phyloP scores from a whole-genome alignment of 2,888 invertebrate genomes.

The Agriopis leucophaearia region DNA sequence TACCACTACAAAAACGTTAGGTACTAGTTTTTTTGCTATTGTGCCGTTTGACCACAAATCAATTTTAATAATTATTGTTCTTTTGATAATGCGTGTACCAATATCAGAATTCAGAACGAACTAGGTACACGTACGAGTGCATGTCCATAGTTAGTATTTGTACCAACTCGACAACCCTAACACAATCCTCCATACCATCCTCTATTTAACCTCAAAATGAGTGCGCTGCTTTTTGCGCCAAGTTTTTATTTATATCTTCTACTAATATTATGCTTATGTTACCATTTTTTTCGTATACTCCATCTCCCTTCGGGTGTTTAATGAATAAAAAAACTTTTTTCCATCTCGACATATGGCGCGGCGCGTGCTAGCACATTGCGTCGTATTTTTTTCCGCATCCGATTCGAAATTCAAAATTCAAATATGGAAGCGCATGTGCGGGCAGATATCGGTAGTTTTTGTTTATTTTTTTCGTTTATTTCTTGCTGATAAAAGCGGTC shows the following conservation, averaged over 20 bases:
- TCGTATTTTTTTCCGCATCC: slow-evolving; percentile 83
- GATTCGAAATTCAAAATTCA: slow-evolving; percentile 81
- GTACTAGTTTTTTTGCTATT: too few species aligned
- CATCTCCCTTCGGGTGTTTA: slow-evolving; percentile 75
- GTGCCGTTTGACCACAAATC: too few species aligned
- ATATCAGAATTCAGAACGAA: too few species aligned
- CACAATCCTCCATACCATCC: slow-evolving; percentile 54
- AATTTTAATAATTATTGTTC: too few species aligned
- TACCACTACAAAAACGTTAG: too few species aligned
- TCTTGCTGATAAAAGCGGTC: slow-evolving; percentile 57
- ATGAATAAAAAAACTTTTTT: slow-evolving; percentile 77
- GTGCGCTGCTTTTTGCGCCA: slow-evolving; percentile 67
- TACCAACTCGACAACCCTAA: slow-evolving; percentile 19
- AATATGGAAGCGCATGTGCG: slow-evolving; percentile 77
- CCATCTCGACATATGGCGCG: slow-evolving; percentile 71
- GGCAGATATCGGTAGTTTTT: slow-evolving; percentile 69
- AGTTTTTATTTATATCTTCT: slow-evolving; percentile 75
- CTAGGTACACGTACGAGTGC: too few species aligned
- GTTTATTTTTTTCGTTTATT: slow-evolving; percentile 61
- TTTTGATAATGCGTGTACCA: too few species aligned
- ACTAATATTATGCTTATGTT: slow-evolving; percentile 85
- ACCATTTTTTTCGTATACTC: slow-evolving; percentile 76
- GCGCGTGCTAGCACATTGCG: slow-evolving; percentile 85
- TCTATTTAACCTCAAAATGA: slow-evolving; percentile 80
- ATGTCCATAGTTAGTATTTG: not conserved